A percentile compares a stretch with the other conserved stretches of the same genome.
Conservation (phyloP, 1,140 invertebrate species). For the Cylas formicarius region DNA sequence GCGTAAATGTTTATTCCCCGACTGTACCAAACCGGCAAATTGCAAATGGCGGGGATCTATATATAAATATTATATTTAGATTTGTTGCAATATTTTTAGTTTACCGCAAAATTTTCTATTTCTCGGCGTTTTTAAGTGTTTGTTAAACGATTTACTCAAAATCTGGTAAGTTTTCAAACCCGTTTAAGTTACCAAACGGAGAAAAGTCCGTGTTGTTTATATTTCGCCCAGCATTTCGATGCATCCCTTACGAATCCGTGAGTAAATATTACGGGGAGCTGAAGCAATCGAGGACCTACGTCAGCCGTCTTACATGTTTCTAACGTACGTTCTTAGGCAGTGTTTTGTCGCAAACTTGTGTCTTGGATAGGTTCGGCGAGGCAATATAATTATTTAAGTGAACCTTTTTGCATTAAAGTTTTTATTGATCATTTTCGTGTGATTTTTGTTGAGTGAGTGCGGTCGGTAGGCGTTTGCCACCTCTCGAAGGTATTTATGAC, state of each 20-base stretch:
- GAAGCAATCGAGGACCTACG: constrained; percentile 32
- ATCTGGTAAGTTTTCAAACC: constrained; percentile 21
- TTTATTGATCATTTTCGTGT: constrained; percentile 40
- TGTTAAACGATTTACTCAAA: constrained; percentile 12
- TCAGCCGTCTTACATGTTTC: constrained; percentile 30
- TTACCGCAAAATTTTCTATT: constrained; percentile 22
- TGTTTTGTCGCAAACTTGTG: constrained; percentile 31
- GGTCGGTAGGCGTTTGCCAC: constrained; percentile 11
- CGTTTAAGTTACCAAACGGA: constrained; percentile 1
- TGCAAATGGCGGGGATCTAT: constrained; percentile 36
- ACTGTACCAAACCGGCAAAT: constrained; percentile 36
- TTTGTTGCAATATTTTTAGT: constrained; percentile 31
- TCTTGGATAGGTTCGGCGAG: constrained; percentile 32
- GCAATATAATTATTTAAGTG: constrained; percentile 44
- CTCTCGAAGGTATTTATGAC: constrained; percentile 18
- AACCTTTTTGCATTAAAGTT: constrained; percentile 42
- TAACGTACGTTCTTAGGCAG: constrained; percentile 30
- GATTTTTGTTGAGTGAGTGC: constrained; percentile 27
- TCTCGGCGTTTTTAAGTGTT: constrained; percentile 19
- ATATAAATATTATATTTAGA: constrained; percentile 38
- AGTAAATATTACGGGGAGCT: constrained; percentile 35
- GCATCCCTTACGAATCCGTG: constrained; percentile 30
- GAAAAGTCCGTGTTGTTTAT: constrained; percentile 22
- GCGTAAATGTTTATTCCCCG: constrained; percentile 18
- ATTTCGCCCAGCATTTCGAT: constrained; percentile 26